Base-by-base conservation (phyloP, 1,140 invertebrate species). In the Solenopsis fugax region DNA sequence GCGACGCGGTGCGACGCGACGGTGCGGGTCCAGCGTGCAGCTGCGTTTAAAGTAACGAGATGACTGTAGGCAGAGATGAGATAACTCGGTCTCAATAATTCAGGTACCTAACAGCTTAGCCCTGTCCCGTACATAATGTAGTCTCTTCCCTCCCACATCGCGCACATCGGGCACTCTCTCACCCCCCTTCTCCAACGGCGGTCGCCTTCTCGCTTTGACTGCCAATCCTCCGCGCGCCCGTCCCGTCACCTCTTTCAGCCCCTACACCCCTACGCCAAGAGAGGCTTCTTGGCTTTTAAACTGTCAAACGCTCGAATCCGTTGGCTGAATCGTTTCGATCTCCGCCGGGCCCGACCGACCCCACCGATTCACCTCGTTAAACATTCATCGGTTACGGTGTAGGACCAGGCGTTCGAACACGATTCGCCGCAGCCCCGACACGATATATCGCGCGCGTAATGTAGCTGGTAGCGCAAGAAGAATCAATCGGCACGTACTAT, bases 51-150 rank as follows among this genome's bases (percentile, higher is more conserved):
- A 94, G 93, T 95, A 94, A 94, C 94, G 93, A 94, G 94, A 95
- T 93, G 94, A 94, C 93, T 93, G 92, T 94, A 94, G 92, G 92
- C 93, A 94, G 93, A 94, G 94, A 94, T 91, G 94, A 94, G 94
- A 94, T 95, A 95, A 95, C 93, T 93, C 90, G 91, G 90, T 75
- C 87, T 95, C 93, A 95, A 95, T 95, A 95, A 95, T 95, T 95
- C 94, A 95, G 92, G 77, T 85, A 93, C 92, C 93, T 95, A 95
- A 95, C 94, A 95, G 95, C 94, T 95, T 95, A 95, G 94, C 93
- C 94, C 92, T 95, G 95, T 95, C 94, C 94, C 93, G 93, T 95
- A 94, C 94, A 95, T 95, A 95, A 95, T 95, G 94, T 90, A 95
- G 94, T 91, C 93, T 90, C 91, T 91, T 89, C 92, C 90, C 93